phyloP scores from a whole-genome alignment of 2,113 vertebrate genomes.

The Pampusana beccarii region DNA sequence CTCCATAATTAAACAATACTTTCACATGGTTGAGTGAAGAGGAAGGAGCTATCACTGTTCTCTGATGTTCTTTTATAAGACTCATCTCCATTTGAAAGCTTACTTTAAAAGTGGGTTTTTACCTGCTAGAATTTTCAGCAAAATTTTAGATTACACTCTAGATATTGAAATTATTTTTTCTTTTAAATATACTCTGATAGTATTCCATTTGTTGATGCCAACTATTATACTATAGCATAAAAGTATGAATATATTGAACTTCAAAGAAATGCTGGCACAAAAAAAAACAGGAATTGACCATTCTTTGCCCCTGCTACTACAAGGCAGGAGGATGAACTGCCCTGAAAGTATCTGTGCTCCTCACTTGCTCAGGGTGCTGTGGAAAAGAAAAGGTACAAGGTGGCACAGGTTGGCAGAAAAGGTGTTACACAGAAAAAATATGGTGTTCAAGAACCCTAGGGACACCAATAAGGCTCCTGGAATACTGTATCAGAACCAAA shows the following conservation, averaged over 20 bases:
- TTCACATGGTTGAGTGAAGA: constrained; percentile 14
- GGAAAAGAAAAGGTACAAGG: background rate
- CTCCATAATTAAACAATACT: constrained; percentile 63
- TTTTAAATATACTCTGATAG: background rate
- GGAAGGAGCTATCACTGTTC: background rate
- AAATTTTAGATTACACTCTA: constrained; percentile 26
- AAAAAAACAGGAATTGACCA: background rate
- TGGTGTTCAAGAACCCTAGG: background rate
- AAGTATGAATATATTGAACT: background rate
- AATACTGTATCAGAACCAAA: background rate
- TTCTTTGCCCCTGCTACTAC: background rate
- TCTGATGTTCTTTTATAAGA: constrained; percentile 46
- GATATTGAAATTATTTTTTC: background rate
- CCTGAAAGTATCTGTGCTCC: accelerated
- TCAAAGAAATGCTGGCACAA: background rate
- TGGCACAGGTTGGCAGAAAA: background rate
- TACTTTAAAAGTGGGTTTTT: background rate
- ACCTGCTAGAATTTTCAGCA: background rate
- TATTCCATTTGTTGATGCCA: background rate
- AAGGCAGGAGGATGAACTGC: background rate
- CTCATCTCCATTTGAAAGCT: constrained; percentile 57
- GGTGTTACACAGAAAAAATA: background rate
- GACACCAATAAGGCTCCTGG: background rate
- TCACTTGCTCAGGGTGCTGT: accelerated
- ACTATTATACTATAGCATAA: background rate